Percentiles rank a stretch among this genome's conserved stretches.
phyloP scores from a whole-genome alignment of 2,797 vertebrate genomes.

The Avahi laniger region DNA sequence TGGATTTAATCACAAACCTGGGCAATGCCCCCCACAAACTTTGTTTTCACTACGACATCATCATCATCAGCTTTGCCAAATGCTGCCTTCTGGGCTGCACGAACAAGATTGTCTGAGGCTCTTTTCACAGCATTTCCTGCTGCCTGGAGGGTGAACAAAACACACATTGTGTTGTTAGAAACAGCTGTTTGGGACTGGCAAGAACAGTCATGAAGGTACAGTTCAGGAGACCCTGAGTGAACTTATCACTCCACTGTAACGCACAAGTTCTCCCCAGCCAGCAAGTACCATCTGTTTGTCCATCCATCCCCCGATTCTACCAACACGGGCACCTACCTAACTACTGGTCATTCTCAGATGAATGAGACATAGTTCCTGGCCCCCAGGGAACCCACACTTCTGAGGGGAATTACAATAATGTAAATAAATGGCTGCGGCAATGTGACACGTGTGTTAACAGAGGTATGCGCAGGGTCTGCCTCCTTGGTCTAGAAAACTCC shows the following conservation, averaged over 20 bases:
- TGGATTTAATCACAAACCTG: conserved; percentile 88
- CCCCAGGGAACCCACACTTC: background rate
- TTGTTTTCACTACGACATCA: conserved; percentile 97
- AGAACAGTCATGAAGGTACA: conserved; percentile 40
- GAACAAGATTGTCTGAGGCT: conserved; percentile 98
- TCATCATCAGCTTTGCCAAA: conserved; percentile 97
- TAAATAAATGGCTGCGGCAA: background rate
- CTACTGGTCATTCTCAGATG: background rate
- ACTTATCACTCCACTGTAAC: background rate
- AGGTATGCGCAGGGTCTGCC: background rate
- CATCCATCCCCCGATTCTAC: background rate
- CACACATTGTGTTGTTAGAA: background rate
- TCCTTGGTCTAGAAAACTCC: background rate
- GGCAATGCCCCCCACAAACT: conserved; percentile 98
- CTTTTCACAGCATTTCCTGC: conserved; percentile 98
- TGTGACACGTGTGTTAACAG: background rate
- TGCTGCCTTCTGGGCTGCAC: conserved; percentile 96
- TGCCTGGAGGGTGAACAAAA: conserved; percentile 83
- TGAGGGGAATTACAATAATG: background rate
- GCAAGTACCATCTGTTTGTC: background rate
- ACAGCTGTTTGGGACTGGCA: background rate
- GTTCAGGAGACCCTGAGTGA: background rate
- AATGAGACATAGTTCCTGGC: background rate
- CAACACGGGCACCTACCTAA: background rate
- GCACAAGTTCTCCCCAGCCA: background rate